Conservation (phyloP, 2,797 vertebrate genomes). For the Karalla daura region DNA sequence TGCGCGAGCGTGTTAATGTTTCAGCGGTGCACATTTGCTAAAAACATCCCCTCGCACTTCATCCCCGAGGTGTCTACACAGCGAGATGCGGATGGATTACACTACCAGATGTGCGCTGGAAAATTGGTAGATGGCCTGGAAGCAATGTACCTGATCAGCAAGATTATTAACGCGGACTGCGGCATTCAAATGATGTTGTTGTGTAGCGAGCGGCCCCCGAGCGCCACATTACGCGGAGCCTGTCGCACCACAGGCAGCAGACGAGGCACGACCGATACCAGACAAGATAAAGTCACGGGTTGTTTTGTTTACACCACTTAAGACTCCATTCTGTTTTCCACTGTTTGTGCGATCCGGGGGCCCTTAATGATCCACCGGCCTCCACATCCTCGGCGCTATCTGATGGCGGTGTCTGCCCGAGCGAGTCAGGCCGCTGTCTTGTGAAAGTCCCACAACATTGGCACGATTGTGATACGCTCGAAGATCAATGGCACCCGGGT, state of each 20-base stretch:
- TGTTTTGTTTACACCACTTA: constrained; percentile 43
- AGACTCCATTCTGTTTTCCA: too few species aligned
- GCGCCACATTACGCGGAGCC: constrained; percentile 18
- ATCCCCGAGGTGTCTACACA: constrained; percentile 6
- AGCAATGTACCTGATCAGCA: constrained; percentile 24
- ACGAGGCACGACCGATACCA: constrained; percentile 25
- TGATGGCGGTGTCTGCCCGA: constrained; percentile 8
- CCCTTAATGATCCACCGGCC: too few species aligned
- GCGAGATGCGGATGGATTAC: constrained; percentile 17
- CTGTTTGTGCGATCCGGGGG: constrained; percentile 9
- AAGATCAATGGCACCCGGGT: neutral
- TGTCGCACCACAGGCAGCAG: constrained; percentile 28
- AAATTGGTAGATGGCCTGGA: constrained; percentile 12
- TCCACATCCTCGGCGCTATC: constrained; percentile 36
- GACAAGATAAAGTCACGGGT: constrained; percentile 17
- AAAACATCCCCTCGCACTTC: constrained; percentile 23
- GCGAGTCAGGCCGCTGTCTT: neutral
- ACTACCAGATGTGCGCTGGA: constrained; percentile 45
- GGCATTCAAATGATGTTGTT: constrained; percentile 27
- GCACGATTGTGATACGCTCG: neutral
- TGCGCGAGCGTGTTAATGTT: constrained; percentile 3
- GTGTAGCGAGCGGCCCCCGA: constrained; percentile 21
- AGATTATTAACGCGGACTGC: constrained; percentile 16
- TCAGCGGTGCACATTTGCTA: constrained; percentile 13
- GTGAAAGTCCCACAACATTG: neutral